phyloP scores from a whole-genome alignment of 1,140 invertebrate genomes.

The Caerostris extrusa region DNA sequence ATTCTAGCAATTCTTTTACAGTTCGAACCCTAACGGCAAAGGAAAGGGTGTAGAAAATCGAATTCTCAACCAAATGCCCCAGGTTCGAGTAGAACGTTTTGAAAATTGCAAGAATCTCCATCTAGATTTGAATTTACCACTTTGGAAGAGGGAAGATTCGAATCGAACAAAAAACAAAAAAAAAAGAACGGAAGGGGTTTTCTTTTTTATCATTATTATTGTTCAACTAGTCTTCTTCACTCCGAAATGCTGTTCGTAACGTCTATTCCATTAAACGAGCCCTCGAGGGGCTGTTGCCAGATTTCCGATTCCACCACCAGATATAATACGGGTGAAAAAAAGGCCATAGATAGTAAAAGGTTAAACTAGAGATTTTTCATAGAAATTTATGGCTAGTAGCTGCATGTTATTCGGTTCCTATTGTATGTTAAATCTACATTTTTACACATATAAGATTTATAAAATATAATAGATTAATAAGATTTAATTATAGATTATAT shows the following conservation, averaged over 20 bases:
- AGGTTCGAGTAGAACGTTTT: not conserved
- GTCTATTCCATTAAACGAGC: not conserved
- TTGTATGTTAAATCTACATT: too few relatives aligned
- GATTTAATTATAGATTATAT: too few relatives aligned
- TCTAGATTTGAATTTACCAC: not conserved
- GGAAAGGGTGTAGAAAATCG: too few relatives aligned
- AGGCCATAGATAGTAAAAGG: not conserved
- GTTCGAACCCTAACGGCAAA: too few relatives aligned
- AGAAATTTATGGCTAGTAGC: too few relatives aligned
- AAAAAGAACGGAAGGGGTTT: not conserved
- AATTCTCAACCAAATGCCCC: not conserved
- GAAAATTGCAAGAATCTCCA: not conserved
- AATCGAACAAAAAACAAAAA: not conserved
- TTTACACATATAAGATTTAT: not conserved
- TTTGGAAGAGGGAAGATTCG: not conserved
- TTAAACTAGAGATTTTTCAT: too few relatives aligned
- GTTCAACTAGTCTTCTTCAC: too few relatives aligned
- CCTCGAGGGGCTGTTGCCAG: not conserved
- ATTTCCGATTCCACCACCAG: not conserved
- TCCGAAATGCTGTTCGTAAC: not conserved
- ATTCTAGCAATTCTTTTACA: too few relatives aligned
- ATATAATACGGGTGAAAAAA: not conserved
- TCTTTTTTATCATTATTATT: not conserved
- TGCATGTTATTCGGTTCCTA: too few relatives aligned
- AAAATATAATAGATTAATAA: not conserved